Conservation (phyloP, 1,140 invertebrate genomes). For the Oryzaephilus surinamensis region DNA sequence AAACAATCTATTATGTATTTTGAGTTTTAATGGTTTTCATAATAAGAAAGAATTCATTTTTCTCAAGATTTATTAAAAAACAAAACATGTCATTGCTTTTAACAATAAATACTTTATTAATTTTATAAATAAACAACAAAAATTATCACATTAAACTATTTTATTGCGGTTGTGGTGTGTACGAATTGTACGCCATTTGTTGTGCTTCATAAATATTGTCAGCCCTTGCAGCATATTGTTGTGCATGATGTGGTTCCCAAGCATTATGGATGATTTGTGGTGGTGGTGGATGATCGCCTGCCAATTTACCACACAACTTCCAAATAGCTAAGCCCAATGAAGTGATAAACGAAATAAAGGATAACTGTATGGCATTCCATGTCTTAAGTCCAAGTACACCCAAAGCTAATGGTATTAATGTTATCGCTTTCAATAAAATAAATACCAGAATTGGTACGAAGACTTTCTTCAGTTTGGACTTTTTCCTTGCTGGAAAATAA, state of each 20-base stretch:
- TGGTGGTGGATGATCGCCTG: constrained; percentile 56
- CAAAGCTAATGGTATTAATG: constrained; percentile 68
- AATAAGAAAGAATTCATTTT: no score
- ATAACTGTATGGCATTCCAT: constrained; percentile 72
- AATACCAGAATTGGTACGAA: constrained; percentile 70
- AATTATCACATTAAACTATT: constrained; percentile 6
- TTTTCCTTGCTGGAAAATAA: constrained; percentile 52
- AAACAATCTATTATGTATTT: no score
- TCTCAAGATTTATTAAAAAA: no score
- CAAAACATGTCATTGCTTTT: no score
- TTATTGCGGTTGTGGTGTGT: constrained; percentile 35
- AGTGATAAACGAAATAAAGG: constrained; percentile 76
- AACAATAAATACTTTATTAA: constrained; percentile 4
- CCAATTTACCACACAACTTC: constrained; percentile 75
- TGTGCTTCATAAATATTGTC: constrained; percentile 50
- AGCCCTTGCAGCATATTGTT: constrained; percentile 35
- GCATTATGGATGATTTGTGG: constrained; percentile 57
- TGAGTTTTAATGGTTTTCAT: no score
- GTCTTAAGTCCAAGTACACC: constrained; percentile 72
- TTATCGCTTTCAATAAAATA: constrained; percentile 71
- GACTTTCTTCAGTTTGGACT: constrained; percentile 69
- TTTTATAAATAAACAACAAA: constrained; percentile 1
- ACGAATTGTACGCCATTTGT: constrained; percentile 61
- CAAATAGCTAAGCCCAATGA: constrained; percentile 71
- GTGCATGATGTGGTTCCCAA: constrained; percentile 39